Base-by-base conservation (phyloP, 2,797 vertebrate species). In the Coreius guichenoti region DNA sequence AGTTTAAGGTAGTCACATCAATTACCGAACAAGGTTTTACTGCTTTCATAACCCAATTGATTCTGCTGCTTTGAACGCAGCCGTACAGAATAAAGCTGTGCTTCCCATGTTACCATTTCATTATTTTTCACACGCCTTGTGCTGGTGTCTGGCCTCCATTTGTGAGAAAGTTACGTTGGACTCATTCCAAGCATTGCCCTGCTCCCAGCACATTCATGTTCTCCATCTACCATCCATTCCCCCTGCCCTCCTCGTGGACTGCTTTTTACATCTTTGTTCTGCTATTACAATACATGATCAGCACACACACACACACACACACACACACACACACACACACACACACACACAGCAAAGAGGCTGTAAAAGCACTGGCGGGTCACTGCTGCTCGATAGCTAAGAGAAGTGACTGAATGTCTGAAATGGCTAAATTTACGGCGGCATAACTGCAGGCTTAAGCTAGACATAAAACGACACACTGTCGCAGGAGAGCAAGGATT, bases 281-380 rank as follows among this genome's bases (percentile, higher is more conserved):
- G 90, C 88, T 91, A 90, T 90, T 89, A 89, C 82, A 88, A 90
- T 92, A 87, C 90, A 86, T 70, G 86, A 88, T 88, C 84, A 65
- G 86, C 86, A 83, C 83, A 82, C 88, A 87, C 84, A 86, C 80
- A 81, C 78, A 83, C 80, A 82, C 75, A 84, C 84, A 80, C n/a
- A n/a, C n/a, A n/a, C n/a, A n/a, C n/a, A n/a, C n/a, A n/a, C n/a
- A n/a, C 56, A 82, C 47, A 86, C 72, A 82, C 61, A 84, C 84
- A 77, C 63, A 80, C 47, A 84, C 65, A 87, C 85, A 90, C 69
- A 84, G 54, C 82, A 88, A 29, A 87, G 33, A 87, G 80, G 91
- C 88, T 89, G 88, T 93, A 93, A 92, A 92, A 92, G 85, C 89
- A 82, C 88, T 92, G 91, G 92, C 92, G 88, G 91, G 83, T 90